A percentile compares a stretch with the other conserved stretches of the same genome.
These are phyloP conservation scores for Gonioctena quinquepunctata DNA, from an alignment of 1,140 invertebrate genomes.

Conservation along the genomic window DNA sequence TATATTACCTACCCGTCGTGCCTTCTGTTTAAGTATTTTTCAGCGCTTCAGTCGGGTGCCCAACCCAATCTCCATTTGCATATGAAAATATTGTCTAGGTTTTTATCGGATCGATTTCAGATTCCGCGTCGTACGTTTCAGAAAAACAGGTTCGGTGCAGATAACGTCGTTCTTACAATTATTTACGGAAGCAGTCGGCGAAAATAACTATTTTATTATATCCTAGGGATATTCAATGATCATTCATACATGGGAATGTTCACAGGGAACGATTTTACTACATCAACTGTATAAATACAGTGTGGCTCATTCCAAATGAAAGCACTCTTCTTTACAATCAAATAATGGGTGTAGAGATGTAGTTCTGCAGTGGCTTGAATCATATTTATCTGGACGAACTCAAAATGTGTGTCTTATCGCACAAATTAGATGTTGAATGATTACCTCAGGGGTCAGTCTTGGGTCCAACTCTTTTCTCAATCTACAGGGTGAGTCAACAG, in stretches of 20 bases:
- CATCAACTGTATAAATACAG: too few relatives aligned
- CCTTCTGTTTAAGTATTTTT: constrained; percentile 4
- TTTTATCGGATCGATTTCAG: neutral
- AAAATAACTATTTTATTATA: neutral
- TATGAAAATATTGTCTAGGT: constrained; percentile 6
- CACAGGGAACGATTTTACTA: neutral
- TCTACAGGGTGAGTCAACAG: too few relatives aligned
- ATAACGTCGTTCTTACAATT: neutral
- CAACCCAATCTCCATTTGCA: constrained; percentile 1
- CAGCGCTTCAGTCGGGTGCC: constrained; percentile 4
- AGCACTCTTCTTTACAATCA: too few relatives aligned
- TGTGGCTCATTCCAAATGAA: too few relatives aligned
- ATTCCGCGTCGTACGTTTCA: neutral
- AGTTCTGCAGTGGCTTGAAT: too few relatives aligned
- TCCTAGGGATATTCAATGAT: neutral
- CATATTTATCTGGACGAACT: too few relatives aligned
- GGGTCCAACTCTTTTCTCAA: too few relatives aligned
- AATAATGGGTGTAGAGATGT: too few relatives aligned
- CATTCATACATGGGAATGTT: neutral
- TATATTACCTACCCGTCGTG: constrained; percentile 5
- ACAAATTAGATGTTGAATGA: too few relatives aligned
- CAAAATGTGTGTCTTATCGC: too few relatives aligned
- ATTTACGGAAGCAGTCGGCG: neutral
- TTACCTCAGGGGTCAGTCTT: too few relatives aligned
- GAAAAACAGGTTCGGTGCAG: neutral